A percentile compares a stretch with the other conserved stretches of the same genome.
Conservation (phyloP, 2,888 invertebrate species). For the Chloromyia formosa region DNA sequence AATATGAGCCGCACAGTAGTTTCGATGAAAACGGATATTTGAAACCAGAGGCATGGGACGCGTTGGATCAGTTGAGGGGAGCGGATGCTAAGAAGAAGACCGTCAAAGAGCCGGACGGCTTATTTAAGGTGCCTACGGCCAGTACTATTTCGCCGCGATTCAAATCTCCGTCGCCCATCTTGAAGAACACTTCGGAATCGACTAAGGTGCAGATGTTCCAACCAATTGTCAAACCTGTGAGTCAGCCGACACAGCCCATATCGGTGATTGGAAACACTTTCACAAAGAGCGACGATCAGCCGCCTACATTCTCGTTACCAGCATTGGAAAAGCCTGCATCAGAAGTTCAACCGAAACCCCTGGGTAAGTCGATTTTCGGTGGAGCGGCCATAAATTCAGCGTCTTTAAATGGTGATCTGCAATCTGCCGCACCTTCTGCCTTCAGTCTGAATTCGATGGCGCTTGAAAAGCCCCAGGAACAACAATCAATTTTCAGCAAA, state of each 20-base stretch:
- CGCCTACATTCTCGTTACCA: constrained; percentile 25
- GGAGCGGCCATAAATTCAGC: not conserved
- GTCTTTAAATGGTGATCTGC: too few relatives aligned
- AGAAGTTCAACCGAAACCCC: not conserved
- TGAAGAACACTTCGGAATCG: constrained; percentile 3
- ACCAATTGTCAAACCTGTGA: constrained; percentile 4
- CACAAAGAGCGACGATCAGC: not conserved
- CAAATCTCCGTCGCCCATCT: constrained; percentile 27
- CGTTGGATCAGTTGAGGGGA: constrained; percentile 64
- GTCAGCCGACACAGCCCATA: constrained; percentile 12
- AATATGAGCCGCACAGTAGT: constrained; percentile 75
- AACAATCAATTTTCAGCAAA: not conserved
- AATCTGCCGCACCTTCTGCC: not conserved
- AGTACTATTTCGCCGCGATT: constrained; percentile 54
- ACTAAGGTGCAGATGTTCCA: constrained; percentile 23
- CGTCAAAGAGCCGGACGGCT: constrained; percentile 39
- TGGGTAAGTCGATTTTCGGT: constrained; percentile 1
- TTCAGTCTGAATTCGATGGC: too few relatives aligned
- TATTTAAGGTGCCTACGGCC: constrained; percentile 59
- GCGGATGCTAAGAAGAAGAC: constrained; percentile 1
- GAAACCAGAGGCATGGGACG: constrained; percentile 66
- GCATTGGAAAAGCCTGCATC: not conserved
- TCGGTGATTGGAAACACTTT: constrained; percentile 46
- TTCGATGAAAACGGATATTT: constrained; percentile 77
- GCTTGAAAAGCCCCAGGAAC: not conserved